Percentiles rank a stretch among this genome's conserved stretches.
Conservation (phyloP, 2,113 vertebrate species). For the Siniperca knerii region DNA sequence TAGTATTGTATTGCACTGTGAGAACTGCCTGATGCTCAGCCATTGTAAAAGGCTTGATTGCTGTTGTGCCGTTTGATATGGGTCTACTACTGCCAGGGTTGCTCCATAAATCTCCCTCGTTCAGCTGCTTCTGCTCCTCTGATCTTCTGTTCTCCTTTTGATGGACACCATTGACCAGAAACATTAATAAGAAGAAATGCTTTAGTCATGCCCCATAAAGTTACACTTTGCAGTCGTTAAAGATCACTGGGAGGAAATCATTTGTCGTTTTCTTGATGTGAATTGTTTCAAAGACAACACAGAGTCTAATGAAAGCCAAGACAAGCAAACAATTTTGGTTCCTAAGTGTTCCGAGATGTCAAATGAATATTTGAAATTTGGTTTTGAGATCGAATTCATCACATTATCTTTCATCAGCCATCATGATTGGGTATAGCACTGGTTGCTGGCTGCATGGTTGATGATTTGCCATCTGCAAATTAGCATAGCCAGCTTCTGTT, state of each 20-base stretch:
- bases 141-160: slow-evolving; percentile 61
- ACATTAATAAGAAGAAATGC: slow-evolving; percentile 76
- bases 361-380: slow-evolving; percentile 36
- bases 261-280: slow-evolving; percentile 51
- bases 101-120: slow-evolving; percentile 72
- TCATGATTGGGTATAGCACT: slow-evolving; percentile 34
- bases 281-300: slow-evolving; percentile 27
- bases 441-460: slow-evolving; percentile 29
- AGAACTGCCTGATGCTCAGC: slow-evolving; percentile 63
- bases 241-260: slow-evolving; percentile 64
- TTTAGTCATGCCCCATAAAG: slow-evolving; percentile 79
- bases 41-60: slow-evolving; percentile 72
- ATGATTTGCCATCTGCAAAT: slow-evolving; percentile 60
- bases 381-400: slow-evolving; percentile 16
- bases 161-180: slow-evolving; percentile 74
- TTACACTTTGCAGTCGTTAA: slow-evolving; percentile 64
- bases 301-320: slow-evolving; percentile 20
- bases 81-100: slow-evolving; percentile 39
- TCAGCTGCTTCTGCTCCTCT: slow-evolving; percentile 56
- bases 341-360: not conserved
- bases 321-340: slow-evolving; percentile 38
- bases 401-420: slow-evolving; percentile 37
- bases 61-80: slow-evolving; percentile 56
- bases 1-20: slow-evolving; percentile 54
- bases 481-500: slow-evolving; percentile 50